A percentile compares a stretch with the other conserved stretches of the same genome.
phyloP scores from a whole-genome alignment of 2,797 vertebrate genomes.

The Gila robusta region DNA sequence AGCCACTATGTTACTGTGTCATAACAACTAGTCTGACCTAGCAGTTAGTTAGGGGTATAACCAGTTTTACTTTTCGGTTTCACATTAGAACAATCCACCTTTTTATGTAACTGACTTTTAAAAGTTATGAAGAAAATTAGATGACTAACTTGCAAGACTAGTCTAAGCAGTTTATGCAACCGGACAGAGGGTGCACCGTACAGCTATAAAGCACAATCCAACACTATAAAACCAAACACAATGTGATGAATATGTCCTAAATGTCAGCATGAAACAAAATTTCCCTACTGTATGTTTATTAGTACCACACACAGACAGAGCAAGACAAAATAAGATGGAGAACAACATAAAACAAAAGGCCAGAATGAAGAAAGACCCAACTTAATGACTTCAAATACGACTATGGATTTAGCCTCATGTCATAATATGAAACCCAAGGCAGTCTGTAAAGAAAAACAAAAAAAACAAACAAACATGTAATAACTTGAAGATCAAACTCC shows the following conservation, averaged over 20 bases:
- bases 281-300: background rate
- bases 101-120: background rate
- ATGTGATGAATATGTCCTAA: background rate
- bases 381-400: constrained; percentile 32
- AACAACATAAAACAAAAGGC: constrained; percentile 34
- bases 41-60: background rate
- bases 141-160: background rate
- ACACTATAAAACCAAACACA: background rate
- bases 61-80: background rate
- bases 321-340: background rate
- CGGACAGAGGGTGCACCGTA: background rate
- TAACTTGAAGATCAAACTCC: constrained; percentile 50
- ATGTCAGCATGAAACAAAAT: background rate
- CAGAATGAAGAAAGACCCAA: constrained; percentile 33
- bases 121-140: background rate
- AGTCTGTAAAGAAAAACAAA: constrained; percentile 45
- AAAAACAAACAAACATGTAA: constrained; percentile 36
- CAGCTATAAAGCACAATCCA: background rate
- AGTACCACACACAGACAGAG: constrained; percentile 4
- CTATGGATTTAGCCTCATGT: constrained; percentile 57
- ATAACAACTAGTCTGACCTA: background rate
- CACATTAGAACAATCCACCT: background rate
- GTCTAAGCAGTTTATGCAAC: background rate
- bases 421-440: constrained; percentile 52
- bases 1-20: background rate